Conservation (phyloP, 2,797 vertebrate genomes). For the Anguilla megastoma region DNA sequence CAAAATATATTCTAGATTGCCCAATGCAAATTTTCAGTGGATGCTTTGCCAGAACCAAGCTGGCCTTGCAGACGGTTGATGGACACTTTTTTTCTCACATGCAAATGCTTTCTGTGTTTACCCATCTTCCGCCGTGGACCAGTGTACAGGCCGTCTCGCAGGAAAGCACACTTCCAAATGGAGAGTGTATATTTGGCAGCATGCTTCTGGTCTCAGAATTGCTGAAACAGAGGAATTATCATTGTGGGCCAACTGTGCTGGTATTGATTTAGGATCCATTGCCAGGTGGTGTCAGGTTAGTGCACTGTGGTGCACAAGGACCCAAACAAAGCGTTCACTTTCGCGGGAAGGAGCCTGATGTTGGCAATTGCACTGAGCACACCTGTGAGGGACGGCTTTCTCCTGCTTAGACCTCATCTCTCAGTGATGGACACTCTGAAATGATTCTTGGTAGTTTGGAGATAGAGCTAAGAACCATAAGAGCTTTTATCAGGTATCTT, state of each 20-base stretch:
- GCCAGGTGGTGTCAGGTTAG: slow-evolving; percentile 9
- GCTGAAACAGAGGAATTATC: slow-evolving; percentile 3
- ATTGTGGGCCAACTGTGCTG: not conserved
- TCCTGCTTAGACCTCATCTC: not conserved
- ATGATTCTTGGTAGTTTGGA: not conserved
- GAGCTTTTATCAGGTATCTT: not conserved
- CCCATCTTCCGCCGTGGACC: not conserved
- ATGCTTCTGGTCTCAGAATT: not conserved
- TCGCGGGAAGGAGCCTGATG: not conserved
- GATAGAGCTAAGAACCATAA: not conserved
- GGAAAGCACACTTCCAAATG: not conserved
- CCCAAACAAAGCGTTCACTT: not conserved
- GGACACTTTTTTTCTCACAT: not conserved
- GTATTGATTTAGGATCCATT: not conserved
- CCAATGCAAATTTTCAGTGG: not conserved
- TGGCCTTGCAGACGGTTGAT: not conserved
- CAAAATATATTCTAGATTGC: not conserved
- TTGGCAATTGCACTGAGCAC: not conserved
- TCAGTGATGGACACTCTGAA: not conserved
- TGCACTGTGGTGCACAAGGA: not conserved
- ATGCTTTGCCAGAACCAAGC: not conserved
- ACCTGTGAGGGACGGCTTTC: not conserved
- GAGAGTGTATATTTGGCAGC: not conserved
- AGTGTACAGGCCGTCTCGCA: not conserved
- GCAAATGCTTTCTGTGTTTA: not conserved